Percentiles rank a stretch among this genome's conserved stretches.
phyloP scores from a whole-genome alignment of 2,113 vertebrate species.

The Alexandromys fortis region DNA sequence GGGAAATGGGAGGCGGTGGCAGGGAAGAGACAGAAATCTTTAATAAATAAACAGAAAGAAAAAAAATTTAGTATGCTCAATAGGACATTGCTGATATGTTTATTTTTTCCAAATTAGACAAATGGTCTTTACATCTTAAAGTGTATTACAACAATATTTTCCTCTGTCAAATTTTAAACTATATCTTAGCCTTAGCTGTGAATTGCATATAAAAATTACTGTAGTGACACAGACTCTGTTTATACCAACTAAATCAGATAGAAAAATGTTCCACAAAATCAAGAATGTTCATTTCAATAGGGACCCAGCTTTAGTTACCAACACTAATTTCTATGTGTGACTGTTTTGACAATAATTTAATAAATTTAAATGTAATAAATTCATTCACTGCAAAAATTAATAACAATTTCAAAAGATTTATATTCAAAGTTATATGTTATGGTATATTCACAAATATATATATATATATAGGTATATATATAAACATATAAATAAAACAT shows the following conservation, averaged over 20 bases:
- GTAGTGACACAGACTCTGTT: slow-evolving; percentile 43
- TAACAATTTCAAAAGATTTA: neutral
- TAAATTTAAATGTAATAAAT: slow-evolving; percentile 8
- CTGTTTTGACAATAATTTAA: neutral
- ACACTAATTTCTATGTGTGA: neutral
- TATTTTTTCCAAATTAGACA: neutral
- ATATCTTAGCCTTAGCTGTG: neutral
- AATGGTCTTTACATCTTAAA: slow-evolving; percentile 12
- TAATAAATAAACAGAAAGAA: too few relatives aligned
- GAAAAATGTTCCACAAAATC: slow-evolving; percentile 18
- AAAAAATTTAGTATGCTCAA: neutral
- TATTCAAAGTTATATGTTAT: neutral
- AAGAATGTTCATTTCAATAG: neutral
- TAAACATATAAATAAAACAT: neutral
- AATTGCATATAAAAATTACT: slow-evolving; percentile 16
- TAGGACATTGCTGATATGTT: neutral
- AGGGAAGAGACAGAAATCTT: too few relatives aligned
- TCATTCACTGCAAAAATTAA: neutral
- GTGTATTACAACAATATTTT: slow-evolving; percentile 34
- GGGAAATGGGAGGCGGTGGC: too few relatives aligned
- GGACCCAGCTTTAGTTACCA: neutral
- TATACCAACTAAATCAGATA: slow-evolving; percentile 35
- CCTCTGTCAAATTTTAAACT: slow-evolving; percentile 39
- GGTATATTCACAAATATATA: neutral
- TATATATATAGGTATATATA: neutral